These are phyloP conservation scores for fruit fly (Drosophila melanogaster) DNA, from an alignment of 1,140 invertebrate species.

Conservation along the genomic window DNA sequence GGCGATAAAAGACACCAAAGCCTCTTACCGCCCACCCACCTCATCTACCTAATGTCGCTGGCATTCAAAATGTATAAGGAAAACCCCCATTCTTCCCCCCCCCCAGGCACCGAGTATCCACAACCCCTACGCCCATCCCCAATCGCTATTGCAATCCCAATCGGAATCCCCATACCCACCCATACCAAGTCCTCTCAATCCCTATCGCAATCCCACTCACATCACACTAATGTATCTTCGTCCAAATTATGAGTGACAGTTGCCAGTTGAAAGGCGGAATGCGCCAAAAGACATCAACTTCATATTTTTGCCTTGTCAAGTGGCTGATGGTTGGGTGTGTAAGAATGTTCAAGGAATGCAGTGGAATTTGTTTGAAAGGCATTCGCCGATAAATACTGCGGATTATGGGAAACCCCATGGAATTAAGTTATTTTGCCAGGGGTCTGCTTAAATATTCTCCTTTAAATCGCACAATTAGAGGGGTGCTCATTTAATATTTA, in stretches of 20 bases:
- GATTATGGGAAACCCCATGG: not conserved
- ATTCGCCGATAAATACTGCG: conserved; percentile 18
- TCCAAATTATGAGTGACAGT: conserved; percentile 77
- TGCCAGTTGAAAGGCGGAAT: conserved; percentile 27
- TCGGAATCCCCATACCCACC: not conserved
- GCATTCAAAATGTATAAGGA: conserved; percentile 73
- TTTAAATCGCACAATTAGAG: not conserved
- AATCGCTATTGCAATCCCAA: not conserved
- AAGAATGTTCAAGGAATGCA: conserved; percentile 6
- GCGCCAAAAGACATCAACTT: conserved; percentile 69
- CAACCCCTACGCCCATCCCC: not conserved
- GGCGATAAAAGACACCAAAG: conserved; percentile 76
- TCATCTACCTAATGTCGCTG: conserved; percentile 62
- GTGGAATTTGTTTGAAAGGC: conserved; percentile 16
- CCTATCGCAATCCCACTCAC: not conserved
- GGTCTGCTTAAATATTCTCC: not conserved
- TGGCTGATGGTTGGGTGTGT: not conserved
- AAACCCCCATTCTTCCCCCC: conserved; percentile 18
- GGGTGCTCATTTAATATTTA: not conserved
- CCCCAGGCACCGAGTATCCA: not conserved
- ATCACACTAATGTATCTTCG: conserved; percentile 69
- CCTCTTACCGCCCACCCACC: conserved; percentile 44
- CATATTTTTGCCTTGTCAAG: conserved; percentile 49
- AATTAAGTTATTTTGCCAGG: not conserved
- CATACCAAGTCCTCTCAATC: not conserved